A percentile compares a stretch with the other conserved stretches of the same genome.
These are phyloP conservation scores for Macrobrachium rosenbergii DNA, from an alignment of 1,140 invertebrate genomes.

Conservation along the genomic window DNA sequence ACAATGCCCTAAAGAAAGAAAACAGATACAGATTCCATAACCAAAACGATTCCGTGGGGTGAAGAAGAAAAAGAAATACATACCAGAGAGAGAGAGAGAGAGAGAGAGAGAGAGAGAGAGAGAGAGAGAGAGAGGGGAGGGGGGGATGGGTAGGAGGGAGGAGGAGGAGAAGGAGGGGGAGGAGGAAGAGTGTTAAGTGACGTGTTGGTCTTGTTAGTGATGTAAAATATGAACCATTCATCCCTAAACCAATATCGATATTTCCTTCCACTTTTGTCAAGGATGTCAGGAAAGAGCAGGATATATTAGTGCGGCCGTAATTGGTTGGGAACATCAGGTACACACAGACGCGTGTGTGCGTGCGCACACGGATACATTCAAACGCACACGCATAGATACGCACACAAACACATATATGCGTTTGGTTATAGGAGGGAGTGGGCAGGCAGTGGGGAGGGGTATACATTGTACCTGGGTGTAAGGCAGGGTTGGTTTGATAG, in stretches of 20 bases:
- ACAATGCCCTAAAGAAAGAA: too few relatives aligned
- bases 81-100: background rate
- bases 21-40: too few relatives aligned
- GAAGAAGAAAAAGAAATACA: too few relatives aligned
- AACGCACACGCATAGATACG: background rate
- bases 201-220: conserved; percentile 16
- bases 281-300: conserved; percentile 2
- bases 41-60: too few relatives aligned
- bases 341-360: background rate
- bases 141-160: background rate
- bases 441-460: too few relatives aligned
- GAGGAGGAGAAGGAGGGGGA: background rate
- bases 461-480: background rate
- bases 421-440: too few relatives aligned
- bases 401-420: background rate
- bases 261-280: conserved; percentile 25
- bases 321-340: conserved; percentile 23
- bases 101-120: background rate
- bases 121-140: background rate
- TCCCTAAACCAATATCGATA: conserved; percentile 25
- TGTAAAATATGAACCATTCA: conserved; percentile 25
- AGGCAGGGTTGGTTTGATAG: background rate
- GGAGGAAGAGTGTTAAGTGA: conserved; percentile 1
- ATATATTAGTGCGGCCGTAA: conserved; percentile 2
- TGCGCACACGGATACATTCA: background rate